These are phyloP conservation scores for Cotesia typhae DNA, from an alignment of 1,140 invertebrate species.

Conservation along the genomic window DNA sequence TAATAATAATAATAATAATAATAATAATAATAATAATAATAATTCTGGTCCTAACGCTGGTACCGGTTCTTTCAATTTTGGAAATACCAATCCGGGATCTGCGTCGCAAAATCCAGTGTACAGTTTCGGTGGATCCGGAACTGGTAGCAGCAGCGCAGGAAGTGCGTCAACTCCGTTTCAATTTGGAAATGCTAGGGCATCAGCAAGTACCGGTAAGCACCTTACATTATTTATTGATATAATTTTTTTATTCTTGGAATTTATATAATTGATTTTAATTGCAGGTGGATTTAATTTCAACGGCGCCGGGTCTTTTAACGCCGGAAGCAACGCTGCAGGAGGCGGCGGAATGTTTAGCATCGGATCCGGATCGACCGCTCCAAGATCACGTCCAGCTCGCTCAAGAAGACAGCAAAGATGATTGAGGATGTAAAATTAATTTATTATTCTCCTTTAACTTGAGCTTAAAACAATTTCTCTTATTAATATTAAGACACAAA, in stretches of 20 bases:
- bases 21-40: slow-evolving; percentile 17
- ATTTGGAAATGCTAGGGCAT: slow-evolving; percentile 47
- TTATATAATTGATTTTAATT: slow-evolving; percentile 30
- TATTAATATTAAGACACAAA: too few species aligned
- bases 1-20: slow-evolving; percentile 18
- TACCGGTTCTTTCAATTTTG: slow-evolving; percentile 45
- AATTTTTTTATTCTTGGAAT: not conserved
- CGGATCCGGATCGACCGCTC: slow-evolving; percentile 60
- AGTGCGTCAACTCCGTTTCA: slow-evolving; percentile 49
- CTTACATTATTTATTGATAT: slow-evolving; percentile 21
- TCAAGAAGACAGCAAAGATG: slow-evolving; percentile 59
- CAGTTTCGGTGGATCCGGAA: slow-evolving; percentile 39
- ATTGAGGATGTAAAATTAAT: slow-evolving; percentile 60
- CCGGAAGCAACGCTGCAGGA: not conserved
- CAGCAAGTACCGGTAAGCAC: slow-evolving; percentile 47
- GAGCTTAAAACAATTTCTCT: too few species aligned
- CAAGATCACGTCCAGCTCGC: slow-evolving; percentile 50
- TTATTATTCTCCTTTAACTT: not conserved
- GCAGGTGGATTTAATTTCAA: slow-evolving; percentile 55
- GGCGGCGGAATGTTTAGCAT: slow-evolving; percentile 60
- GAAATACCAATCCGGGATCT: slow-evolving; percentile 33
- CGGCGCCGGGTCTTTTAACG: slow-evolving; percentile 43
- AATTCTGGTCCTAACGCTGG: slow-evolving; percentile 7
- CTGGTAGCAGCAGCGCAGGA: slow-evolving; percentile 22
- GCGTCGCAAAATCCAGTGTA: slow-evolving; percentile 33